Evolutionary conservation across 1,140 invertebrate genomes (phyloP), one percentile per base, ranked within the genome.

Genomic region (Listronotus bonariensis): DNA sequence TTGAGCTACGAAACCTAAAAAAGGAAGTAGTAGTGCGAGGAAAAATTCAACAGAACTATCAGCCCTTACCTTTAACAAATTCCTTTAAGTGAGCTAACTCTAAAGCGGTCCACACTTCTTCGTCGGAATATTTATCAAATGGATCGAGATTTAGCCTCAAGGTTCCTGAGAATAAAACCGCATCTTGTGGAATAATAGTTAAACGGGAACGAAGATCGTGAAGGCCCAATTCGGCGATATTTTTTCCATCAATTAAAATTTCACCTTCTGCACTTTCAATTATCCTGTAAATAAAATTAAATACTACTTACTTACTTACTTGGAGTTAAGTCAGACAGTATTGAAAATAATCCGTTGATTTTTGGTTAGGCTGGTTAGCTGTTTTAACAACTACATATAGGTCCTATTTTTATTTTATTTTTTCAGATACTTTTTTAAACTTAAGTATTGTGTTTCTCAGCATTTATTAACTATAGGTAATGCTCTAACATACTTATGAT

Each of bases 111-210:
- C 92, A 96, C 6, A 95, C 76, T 45, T 92, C 86, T 0, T 87
- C 86, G 71, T 96, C 93, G 6, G 84, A 82, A 78, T 89, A 86
- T 11, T 80, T 79, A 65, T 87, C 82, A 74, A 94, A 95, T 0
- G 93, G 93, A 82, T 96, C 93, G 14, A 96, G 82, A 81, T 95
- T 92, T 76, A 89, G 81, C 52, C 89, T 82, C 65, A 80, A 59
- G 1, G 8, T 36, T 36, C 34, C 34, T 9, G 34, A 36, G 34
- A 36, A 36, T 8, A 36, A 8, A 12, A 95, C 89, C 4, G 92
- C 92, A 83, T 96, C 93, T 82, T 92, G 91, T 48, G 92, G 91
- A 79, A 97, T 96, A 72, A 96, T 96, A 12, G 95, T 97, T 26
- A 98, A 82, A 68, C 90, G 83, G 6, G 89, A 87, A 54, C 96